Percentiles rank a stretch among this genome's conserved stretches.
These are phyloP conservation scores for Gymnodraco acuticeps DNA, from an alignment of 2,797 vertebrate genomes.

Conservation along the genomic window DNA sequence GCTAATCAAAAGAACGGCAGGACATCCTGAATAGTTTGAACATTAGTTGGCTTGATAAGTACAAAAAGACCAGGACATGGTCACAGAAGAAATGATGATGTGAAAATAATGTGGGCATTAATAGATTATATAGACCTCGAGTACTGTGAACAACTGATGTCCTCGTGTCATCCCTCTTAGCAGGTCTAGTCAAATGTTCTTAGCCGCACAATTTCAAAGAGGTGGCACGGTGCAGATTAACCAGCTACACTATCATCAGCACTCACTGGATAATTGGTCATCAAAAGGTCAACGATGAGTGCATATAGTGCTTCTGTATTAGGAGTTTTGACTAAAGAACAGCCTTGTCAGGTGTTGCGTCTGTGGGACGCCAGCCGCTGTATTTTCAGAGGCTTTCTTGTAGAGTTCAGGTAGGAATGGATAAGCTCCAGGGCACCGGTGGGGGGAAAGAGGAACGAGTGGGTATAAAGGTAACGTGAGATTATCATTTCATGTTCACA, in stretches of 20 bases:
- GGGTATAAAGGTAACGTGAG: conserved; percentile 9
- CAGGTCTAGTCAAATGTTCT: conserved; percentile 34
- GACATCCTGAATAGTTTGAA: not conserved
- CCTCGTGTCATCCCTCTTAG: conserved; percentile 31
- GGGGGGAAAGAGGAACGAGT: conserved; percentile 5
- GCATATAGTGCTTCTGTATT: conserved; percentile 10
- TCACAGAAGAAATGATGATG: not conserved
- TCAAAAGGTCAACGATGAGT: conserved; percentile 20
- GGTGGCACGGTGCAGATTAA: conserved; percentile 32
- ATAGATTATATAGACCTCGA: not conserved
- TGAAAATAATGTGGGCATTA: not conserved
- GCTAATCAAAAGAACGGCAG: conserved; percentile 32
- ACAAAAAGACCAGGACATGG: not conserved
- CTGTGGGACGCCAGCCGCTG: conserved; percentile 6
- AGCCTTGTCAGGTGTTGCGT: not conserved
- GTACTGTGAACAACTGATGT: not conserved
- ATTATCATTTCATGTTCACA: conserved; percentile 15
- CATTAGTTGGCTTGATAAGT: not conserved
- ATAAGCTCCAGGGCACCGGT: conserved; percentile 30
- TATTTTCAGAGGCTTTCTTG: conserved; percentile 25
- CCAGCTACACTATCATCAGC: not conserved
- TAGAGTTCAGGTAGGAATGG: conserved; percentile 8
- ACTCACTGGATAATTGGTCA: conserved; percentile 45
- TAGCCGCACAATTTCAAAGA: conserved; percentile 20
- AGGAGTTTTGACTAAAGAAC: conserved; percentile 14